Conservation (phyloP, 2,113 vertebrate species). For the Podarcis raffonei region DNA sequence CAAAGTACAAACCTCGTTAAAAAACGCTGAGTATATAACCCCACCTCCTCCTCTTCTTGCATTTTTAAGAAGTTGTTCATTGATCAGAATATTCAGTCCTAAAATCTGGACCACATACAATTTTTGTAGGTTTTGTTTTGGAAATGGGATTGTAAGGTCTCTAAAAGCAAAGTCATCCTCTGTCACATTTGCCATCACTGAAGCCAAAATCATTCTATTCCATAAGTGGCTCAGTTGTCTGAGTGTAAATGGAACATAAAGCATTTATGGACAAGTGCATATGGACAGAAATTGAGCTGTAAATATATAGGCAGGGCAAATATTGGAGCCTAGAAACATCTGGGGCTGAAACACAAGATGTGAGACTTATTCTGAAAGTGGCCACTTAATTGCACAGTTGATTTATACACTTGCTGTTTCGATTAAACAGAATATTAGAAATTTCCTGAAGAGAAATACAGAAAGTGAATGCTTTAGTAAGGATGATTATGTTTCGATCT, state of each 20-base stretch:
- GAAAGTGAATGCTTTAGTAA: conserved; percentile 68
- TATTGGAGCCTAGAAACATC: conserved; percentile 78
- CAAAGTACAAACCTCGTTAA: conserved; percentile 45
- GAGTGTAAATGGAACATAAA: conserved; percentile 74
- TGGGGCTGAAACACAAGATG: conserved; percentile 71
- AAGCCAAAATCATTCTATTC: conserved; percentile 67
- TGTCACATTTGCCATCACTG: conserved; percentile 61
- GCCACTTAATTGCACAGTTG: conserved; percentile 78
- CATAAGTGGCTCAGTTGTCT: conserved; percentile 68
- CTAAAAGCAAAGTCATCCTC: conserved; percentile 65
- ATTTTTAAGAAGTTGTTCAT: conserved; percentile 40
- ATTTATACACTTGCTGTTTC: conserved; percentile 77
- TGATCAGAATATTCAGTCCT: conserved; percentile 36
- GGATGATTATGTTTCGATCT: conserved; percentile 66
- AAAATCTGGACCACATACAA: conserved; percentile 54
- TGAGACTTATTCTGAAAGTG: conserved; percentile 67
- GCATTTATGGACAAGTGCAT: conserved; percentile 78
- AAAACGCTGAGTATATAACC: conserved; percentile 21
- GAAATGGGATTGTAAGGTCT: conserved; percentile 64
- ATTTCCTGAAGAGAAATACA: conserved; percentile 76
- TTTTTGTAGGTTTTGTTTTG: conserved; percentile 36
- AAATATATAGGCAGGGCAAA: conserved; percentile 80
- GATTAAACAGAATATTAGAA: conserved; percentile 67
- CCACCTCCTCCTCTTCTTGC: background rate
- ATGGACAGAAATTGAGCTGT: conserved; percentile 82